Evolutionary conservation across 2,113 vertebrate genomes (phyloP), one percentile per base, ranked within the genome.

Genomic region (Gadus macrocephalus): DNA sequence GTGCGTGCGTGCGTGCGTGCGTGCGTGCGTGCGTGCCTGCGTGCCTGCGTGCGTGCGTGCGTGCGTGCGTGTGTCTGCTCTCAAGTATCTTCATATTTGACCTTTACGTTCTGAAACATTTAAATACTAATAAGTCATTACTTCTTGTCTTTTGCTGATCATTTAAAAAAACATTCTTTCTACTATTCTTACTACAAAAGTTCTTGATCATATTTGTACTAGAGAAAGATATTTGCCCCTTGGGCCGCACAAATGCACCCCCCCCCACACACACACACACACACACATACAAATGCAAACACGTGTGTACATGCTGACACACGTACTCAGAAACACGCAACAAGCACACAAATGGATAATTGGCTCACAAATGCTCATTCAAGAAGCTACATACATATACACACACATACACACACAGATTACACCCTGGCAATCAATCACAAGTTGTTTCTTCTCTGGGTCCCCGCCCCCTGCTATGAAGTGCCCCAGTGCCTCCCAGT

Each of bases 281-380:
- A 25, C 22, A 53, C 61, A 31, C 20, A 62, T 14, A 15, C 22
- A 62, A 20, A 62, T 25, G 27, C 9, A 63, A 28, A 64, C 63
- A 64, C 63, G 42, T 35, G 20, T 17, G 19, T n/a, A 49, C 64
- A 65, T n/a, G 42, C 63, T 38, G 28, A 65, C 19, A 62, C n/a
- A 80, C 66, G 69, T 59, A 17, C 19, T 17, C 56, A 61, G 59
- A 49, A 66, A 69, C 64, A n/a, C 5, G 4, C 8, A 49, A 11
- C 17, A n/a, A 59, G 56, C 66, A 53, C 53, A 53, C 64, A 49
- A 3, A 53, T 49, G 42, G 42, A 49, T 14, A 49, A 49, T 49
- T 9, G 42, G 42, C 42, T 14, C 42, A 49, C 42, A 49, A 49
- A 49, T 49, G 42, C 42, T 49, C 42, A 49, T 49, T 6, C 42